A percentile compares a stretch with the other conserved stretches of the same genome.
Evolutionary conservation across 2,113 vertebrate species (phyloP).

Genomic region (Actenoides lindsayi): DNA sequence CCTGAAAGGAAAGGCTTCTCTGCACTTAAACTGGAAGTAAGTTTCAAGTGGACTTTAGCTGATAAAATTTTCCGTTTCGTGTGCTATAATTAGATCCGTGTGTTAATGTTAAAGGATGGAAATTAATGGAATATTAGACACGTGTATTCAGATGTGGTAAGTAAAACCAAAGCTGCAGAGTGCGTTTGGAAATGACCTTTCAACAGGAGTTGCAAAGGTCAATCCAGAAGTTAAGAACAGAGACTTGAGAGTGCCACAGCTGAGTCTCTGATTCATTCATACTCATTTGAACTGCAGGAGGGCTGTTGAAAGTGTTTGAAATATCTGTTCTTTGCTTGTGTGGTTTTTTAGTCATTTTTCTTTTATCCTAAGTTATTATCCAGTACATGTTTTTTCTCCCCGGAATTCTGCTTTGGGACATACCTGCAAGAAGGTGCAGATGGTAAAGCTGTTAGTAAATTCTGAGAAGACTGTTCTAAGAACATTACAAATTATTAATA

Average conservation of each 20-base stretch:
- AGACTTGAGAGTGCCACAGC: neutral
- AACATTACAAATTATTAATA: neutral
- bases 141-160: accelerated
- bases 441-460: neutral
- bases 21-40: neutral
- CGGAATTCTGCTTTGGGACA: neutral
- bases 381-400: neutral
- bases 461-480: neutral
- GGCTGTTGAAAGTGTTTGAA: neutral
- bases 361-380: neutral
- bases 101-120: neutral
- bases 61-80: neutral
- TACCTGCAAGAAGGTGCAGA: neutral
- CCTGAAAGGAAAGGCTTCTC: neutral
- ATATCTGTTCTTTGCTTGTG: neutral
- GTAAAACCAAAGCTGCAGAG: neutral
- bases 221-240: neutral
- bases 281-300: neutral
- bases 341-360: neutral
- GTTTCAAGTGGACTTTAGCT: neutral
- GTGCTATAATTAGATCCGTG: neutral
- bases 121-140: neutral
- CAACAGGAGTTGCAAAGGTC: neutral
- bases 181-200: neutral
- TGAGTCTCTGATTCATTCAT: neutral